Conservation (phyloP, 2,888 invertebrate genomes). For the Ormyrus rosae region DNA sequence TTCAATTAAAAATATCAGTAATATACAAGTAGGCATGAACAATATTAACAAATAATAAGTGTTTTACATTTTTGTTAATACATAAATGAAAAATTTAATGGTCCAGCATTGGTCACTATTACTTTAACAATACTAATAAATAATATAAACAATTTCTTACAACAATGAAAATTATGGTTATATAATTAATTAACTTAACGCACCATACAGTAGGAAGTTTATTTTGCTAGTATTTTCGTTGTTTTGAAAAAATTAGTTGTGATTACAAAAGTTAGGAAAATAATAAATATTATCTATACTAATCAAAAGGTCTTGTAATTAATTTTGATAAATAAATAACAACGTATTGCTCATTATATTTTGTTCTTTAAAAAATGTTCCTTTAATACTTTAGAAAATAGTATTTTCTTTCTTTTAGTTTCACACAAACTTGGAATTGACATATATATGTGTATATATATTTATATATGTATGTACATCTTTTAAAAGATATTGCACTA, state of each 20-base stretch:
- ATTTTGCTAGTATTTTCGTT: constrained; percentile 15
- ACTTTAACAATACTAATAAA: constrained; percentile 26
- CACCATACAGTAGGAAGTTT: constrained; percentile 38
- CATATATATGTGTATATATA: not conserved
- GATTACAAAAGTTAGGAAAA: constrained; percentile 17
- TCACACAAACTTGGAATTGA: not conserved
- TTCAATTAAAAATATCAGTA: constrained; percentile 29
- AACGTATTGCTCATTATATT: not conserved
- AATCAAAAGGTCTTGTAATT: constrained; percentile 14
- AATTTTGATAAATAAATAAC: not conserved
- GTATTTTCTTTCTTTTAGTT: constrained; percentile 3
- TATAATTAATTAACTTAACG: constrained; percentile 27
- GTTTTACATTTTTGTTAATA: constrained; percentile 16
- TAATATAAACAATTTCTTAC: constrained; percentile 33
- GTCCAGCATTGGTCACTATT: constrained; percentile 16
- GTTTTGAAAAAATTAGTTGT: constrained; percentile 41
- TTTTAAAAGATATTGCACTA: constrained; percentile 40
- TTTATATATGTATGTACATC: not conserved
- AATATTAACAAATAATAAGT: constrained; percentile 14
- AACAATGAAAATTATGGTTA: constrained; percentile 18
- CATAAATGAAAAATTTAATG: constrained; percentile 19
- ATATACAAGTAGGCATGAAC: constrained; percentile 18
- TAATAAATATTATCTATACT: constrained; percentile 34
- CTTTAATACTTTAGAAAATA: constrained; percentile 11
- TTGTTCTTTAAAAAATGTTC: constrained; percentile 23